These are phyloP conservation scores for Tanypteryx hageni DNA, from an alignment of 2,888 invertebrate genomes.

Conservation along the genomic window DNA sequence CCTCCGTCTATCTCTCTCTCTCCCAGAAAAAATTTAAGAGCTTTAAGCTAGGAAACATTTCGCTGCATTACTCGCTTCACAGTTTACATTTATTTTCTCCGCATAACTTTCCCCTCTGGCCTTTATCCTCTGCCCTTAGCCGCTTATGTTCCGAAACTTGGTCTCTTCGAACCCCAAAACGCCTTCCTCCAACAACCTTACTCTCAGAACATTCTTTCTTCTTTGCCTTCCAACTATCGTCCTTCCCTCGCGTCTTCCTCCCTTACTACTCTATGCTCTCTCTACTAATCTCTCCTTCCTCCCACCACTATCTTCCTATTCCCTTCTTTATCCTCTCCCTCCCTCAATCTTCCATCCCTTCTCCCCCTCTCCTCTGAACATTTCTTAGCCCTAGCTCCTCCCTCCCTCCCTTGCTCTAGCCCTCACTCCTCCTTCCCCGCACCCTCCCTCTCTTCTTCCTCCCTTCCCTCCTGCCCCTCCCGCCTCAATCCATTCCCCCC, in stretches of 20 bases:
- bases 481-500: no score
- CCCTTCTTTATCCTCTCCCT: background rate
- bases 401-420: no score
- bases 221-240: no score
- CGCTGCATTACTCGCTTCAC: background rate
- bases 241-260: no score
- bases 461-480: no score
- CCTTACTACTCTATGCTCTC: no score
- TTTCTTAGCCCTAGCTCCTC: no score
- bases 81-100: background rate
- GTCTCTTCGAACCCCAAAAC: background rate
- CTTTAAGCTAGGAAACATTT: background rate
- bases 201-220: background rate
- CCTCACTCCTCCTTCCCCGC: no score
- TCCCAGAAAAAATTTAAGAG: background rate
- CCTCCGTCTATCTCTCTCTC: no score
- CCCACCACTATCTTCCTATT: background rate
- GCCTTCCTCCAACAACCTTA: background rate
- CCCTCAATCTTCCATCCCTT: no score
- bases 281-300: background rate
- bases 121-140: background rate
- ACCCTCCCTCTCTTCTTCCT: background rate
- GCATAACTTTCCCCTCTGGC: background rate
- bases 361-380: no score
- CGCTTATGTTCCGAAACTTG: background rate